Percentiles rank a stretch among this genome's conserved stretches.
Evolutionary conservation across 2,888 invertebrate species (phyloP).

Genomic region (Blomia tropicalis): DNA sequence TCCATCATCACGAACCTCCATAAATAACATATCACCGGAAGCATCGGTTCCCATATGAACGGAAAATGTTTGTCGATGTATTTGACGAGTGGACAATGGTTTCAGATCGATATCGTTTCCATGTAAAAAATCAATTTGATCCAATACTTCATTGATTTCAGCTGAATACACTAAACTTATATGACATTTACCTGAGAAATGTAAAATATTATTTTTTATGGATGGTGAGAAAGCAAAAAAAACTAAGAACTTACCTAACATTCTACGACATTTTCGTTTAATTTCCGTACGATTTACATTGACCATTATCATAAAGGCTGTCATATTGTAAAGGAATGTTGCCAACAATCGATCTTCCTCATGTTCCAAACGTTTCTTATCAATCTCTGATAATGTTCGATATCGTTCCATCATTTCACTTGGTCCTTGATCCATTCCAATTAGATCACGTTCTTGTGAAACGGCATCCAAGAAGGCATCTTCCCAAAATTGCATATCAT

Average conservation of each 20-base stretch:
- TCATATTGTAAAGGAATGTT: slow-evolving; percentile 86
- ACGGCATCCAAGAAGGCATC: slow-evolving; percentile 96
- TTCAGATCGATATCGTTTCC: slow-evolving; percentile 95
- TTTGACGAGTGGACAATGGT: slow-evolving; percentile 79
- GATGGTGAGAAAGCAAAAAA: not conserved
- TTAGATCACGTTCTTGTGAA: slow-evolving; percentile 88
- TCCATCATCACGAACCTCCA: slow-evolving; percentile 83
- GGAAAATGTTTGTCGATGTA: slow-evolving; percentile 93
- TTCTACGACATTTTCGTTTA: slow-evolving; percentile 67
- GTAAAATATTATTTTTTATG: not conserved
- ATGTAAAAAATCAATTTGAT: slow-evolving; percentile 80
- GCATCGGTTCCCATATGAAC: slow-evolving; percentile 91
- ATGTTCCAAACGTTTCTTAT: slow-evolving; percentile 72
- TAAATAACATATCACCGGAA: slow-evolving; percentile 50
- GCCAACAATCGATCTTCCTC: slow-evolving; percentile 91
- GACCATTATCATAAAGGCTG: slow-evolving; percentile 85
- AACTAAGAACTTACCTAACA: slow-evolving; percentile 50
- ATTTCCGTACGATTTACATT: slow-evolving; percentile 67
- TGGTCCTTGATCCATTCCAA: slow-evolving; percentile 98
- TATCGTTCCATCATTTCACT: slow-evolving; percentile 98
- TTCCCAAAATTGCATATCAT: slow-evolving; percentile 99
- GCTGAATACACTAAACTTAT: slow-evolving; percentile 93
- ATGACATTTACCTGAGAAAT: slow-evolving; percentile 58
- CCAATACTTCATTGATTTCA: slow-evolving; percentile 87
- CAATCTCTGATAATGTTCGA: slow-evolving; percentile 72